phyloP scores from a whole-genome alignment of 2,797 vertebrate genomes.

The Adrianichthys oophorus region DNA sequence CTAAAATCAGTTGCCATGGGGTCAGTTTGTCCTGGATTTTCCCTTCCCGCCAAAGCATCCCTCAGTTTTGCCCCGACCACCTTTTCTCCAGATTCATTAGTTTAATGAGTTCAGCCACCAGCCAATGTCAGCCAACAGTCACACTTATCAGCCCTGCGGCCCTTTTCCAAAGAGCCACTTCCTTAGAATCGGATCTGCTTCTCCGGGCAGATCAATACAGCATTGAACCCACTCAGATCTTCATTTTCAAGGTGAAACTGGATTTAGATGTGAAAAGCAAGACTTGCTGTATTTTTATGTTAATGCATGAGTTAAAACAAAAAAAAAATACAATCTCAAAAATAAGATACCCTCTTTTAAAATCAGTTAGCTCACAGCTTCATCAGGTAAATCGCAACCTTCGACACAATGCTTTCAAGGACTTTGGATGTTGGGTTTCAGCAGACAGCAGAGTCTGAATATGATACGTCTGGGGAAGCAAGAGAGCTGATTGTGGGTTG shows the following conservation, averaged over 20 bases:
- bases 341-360: not conserved
- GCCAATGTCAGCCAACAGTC: constrained; percentile 65
- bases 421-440: constrained; percentile 45
- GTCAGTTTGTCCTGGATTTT: constrained; percentile 51
- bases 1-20: constrained; percentile 51
- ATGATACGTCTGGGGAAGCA: constrained; percentile 53
- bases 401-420: constrained; percentile 49
- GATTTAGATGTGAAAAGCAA: constrained; percentile 14
- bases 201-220: constrained; percentile 46
- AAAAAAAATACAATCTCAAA: too few species aligned
- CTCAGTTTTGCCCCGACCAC: constrained; percentile 12
- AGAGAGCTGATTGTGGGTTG: constrained; percentile 53
- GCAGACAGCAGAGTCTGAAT: constrained; percentile 43
- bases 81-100: constrained; percentile 51
- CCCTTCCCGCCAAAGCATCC: constrained; percentile 28
- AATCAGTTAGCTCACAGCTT: constrained; percentile 17
- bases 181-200: constrained; percentile 55
- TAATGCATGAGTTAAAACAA: not conserved
- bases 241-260: constrained; percentile 53
- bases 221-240: constrained; percentile 36
- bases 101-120: constrained; percentile 68
- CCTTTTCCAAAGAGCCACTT: constrained; percentile 54
- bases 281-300: constrained; percentile 5
- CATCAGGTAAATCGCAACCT: constrained; percentile 15
- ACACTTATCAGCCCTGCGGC: constrained; percentile 46